These are phyloP conservation scores for Cheilosia grossa DNA, from an alignment of 2,888 invertebrate species.

Conservation along the genomic window DNA sequence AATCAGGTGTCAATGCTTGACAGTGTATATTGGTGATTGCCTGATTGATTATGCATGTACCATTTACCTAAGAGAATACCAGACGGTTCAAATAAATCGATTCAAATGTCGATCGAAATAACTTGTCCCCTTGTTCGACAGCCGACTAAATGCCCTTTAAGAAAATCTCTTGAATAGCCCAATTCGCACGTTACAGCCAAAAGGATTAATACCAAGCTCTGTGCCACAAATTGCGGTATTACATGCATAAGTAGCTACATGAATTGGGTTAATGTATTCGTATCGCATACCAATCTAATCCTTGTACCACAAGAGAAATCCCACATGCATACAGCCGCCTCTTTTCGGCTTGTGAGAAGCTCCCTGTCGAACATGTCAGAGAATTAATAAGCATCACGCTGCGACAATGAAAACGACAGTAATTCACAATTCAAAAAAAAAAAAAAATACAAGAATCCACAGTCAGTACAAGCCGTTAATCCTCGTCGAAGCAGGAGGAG, in stretches of 20 bases:
- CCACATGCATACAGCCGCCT: not conserved
- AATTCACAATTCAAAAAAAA: constrained; percentile 25
- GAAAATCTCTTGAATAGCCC: not conserved
- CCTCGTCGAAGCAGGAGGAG: not conserved
- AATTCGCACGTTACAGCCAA: not conserved
- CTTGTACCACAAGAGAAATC: not conserved
- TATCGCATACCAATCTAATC: not conserved
- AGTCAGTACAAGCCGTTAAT: constrained; percentile 26
- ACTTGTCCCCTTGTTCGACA: not conserved
- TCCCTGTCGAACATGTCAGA: constrained; percentile 10
- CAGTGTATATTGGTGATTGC: no score
- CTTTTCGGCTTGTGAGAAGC: no score
- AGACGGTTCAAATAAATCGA: not conserved
- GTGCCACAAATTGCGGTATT: not conserved
- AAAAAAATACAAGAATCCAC: not conserved
- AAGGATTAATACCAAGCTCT: not conserved
- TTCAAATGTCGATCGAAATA: not conserved
- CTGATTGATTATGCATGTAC: no score
- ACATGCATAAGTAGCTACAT: not conserved
- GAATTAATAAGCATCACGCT: constrained; percentile 40
- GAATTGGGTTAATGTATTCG: constrained; percentile 16
- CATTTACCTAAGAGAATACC: no score
- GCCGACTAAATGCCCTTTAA: not conserved
- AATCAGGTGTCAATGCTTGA: no score
- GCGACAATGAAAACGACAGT: constrained; percentile 17